Conservation (phyloP, 1,140 invertebrate genomes). For the Ruditapes philippinarum region DNA sequence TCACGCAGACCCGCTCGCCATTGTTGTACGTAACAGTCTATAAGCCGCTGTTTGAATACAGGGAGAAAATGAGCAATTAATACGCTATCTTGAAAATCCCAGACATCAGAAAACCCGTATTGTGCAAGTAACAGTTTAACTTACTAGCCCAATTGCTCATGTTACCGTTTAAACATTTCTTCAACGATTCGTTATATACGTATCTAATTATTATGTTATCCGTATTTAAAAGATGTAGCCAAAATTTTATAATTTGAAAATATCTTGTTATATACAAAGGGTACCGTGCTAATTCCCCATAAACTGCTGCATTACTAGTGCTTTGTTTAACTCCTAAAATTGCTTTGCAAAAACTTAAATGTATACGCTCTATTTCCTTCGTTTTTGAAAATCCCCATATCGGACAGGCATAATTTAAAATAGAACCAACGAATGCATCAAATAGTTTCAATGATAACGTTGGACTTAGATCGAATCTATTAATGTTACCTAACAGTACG, state of each 20-base stretch:
- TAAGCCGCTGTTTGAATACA: background rate
- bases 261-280: conserved; percentile 6
- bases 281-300: conserved; percentile 22
- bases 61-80: background rate
- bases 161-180: background rate
- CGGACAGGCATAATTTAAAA: conserved; percentile 12
- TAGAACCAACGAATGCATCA: conserved; percentile 25
- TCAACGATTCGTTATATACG: background rate
- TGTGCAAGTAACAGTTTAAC: background rate
- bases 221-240: background rate
- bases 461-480: background rate
- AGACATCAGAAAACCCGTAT: background rate
- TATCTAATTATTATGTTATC: conserved; percentile 8
- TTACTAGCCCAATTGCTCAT: conserved; percentile 12
- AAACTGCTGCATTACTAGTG: conserved; percentile 25
- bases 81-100: background rate
- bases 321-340: conserved; percentile 5
- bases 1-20: background rate
- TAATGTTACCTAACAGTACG: background rate
- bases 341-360: conserved; percentile 39
- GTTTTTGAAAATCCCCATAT: conserved; percentile 22
- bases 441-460: background rate
- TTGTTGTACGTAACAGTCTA: background rate
- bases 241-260: conserved; percentile 19
- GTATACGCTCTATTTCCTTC: conserved; percentile 35